Percentiles rank a stretch among this genome's conserved stretches.
These are phyloP conservation scores for Trichechus manatus DNA, from an alignment of 2,113 vertebrate species.

Conservation along the genomic window DNA sequence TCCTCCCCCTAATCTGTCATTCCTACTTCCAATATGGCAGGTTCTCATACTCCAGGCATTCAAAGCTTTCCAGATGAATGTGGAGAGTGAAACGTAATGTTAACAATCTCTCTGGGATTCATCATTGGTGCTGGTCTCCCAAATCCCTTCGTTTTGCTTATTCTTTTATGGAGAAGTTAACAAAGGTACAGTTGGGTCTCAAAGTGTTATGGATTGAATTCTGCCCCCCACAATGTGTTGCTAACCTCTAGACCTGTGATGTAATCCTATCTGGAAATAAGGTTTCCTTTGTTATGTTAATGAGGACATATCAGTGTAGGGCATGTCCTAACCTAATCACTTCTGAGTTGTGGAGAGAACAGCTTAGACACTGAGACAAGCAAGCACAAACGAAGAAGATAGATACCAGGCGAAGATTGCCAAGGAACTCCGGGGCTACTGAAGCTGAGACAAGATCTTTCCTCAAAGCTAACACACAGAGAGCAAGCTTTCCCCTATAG, in stretches of 20 bases:
- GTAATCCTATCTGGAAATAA: neutral
- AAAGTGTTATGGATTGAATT: neutral
- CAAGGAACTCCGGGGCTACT: neutral
- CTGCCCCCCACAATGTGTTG: neutral
- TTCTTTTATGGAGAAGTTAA: neutral
- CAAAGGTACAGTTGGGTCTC: neutral
- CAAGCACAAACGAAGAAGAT: neutral
- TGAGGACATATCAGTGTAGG: neutral
- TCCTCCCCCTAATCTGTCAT: neutral
- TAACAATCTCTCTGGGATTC: neutral
- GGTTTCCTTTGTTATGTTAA: neutral
- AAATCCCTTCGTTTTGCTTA: neutral
- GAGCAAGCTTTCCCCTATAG: neutral
- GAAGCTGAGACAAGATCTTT: neutral
- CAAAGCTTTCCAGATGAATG: neutral
- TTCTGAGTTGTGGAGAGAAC: neutral
- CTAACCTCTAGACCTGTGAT: neutral
- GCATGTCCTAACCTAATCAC: neutral
- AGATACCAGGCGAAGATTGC: neutral
- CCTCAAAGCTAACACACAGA: neutral
- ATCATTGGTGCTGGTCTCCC: neutral
- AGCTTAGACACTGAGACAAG: neutral
- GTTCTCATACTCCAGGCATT: fast-evolving
- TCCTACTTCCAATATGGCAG: neutral
- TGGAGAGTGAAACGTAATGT: neutral